Base-by-base conservation (phyloP, 2,888 invertebrate genomes). In the Aromia moschata region DNA sequence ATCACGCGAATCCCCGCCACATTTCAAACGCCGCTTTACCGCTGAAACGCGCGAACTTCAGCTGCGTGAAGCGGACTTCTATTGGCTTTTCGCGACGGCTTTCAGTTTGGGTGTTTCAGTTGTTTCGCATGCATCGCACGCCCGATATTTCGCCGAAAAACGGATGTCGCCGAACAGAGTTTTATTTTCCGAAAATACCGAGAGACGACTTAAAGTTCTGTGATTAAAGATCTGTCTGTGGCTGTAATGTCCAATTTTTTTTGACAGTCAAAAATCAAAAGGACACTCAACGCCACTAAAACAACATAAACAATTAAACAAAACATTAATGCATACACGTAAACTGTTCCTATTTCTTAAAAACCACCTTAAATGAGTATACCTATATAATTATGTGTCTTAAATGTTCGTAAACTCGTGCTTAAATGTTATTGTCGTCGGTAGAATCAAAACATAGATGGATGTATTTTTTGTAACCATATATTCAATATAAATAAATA, bases 1-100 rank as follows among this genome's bases (percentile, higher is more conserved):
- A 31, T 18, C 17, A 31, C 52, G 41, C 17, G 31, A 31, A 41
- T 25, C 16, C 30, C 15, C 11, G 15, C 40, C 47, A 36, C 20
- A 11, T 37, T 15, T 31, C 46, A 31, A 47, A 47, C 11, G 17
- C 1, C 33, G 14, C 17, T 49, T 49, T 41, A 25, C 41, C 52
- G 52, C 49, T 49, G 38, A 49, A 49, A 49, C 38, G 11, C 38
- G 11, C 16, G 37, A 20, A 20, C 10, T 49, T 49, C 37, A 60
- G 68, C 70, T 70, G 77, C 77, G 77, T 77, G 70, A 75, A 69
- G 65, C 75, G 65, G 75, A 74, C 75, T 78, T 77, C 76, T 77
- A 77, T 78, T 74, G 78, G 79, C 75, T 77, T 78, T 73, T 70
- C 73, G 65, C 71, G 71, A 71, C 66, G 73, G 74, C 74, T 72